Evolutionary conservation across 2,888 invertebrate genomes (phyloP), one percentile per base, ranked within the genome.

Genomic region (Idaea aversata): DNA sequence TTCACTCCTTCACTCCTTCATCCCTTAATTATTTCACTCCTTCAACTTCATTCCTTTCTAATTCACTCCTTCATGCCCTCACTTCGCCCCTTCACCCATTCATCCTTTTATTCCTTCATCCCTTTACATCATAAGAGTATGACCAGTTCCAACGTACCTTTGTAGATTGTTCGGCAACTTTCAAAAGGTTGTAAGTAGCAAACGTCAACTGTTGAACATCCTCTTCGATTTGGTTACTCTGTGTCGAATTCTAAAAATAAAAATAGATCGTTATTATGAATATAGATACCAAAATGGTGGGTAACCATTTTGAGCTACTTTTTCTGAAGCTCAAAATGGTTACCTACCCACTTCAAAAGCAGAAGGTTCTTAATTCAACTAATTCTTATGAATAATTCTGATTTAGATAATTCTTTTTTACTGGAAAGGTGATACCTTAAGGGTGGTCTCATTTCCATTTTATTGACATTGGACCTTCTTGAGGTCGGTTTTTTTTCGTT

Each of bases 171-270:
- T 91, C 88, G 0, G 88, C 80, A 0, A 81, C 80, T 67, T 83
- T 85, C 16, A 91, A 69, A 0, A 88, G 67, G 61, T 77, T 81
- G 72, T 86, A 88, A 0, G 88, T 88, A 1, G 85, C 78, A 38
- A 83, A 78, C 3, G 81, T 79, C 83, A 88, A 82, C 65, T 86
- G 83, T 13, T 84, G 80, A 0, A 80, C 74, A 0, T 85, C 83
- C 47, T 90, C 86, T 13, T 90, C 89, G 47, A 88, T 81, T 64
- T 71, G 79, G 65, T 80, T 78, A 62, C 74, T 75, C 61, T 83
- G 81, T 0, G 82, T 73, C 0, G 79, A 79, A 64, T 83, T 81
- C 90, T 90, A 70, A 13, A 62, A 64, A 57, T 47, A 61, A 57
- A 13, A 47, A 47, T 38, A 61, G 5, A 36, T 36, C 5, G 4